Conservation (phyloP, 2,797 vertebrate species). For the Hoplostethus atlanticus region DNA sequence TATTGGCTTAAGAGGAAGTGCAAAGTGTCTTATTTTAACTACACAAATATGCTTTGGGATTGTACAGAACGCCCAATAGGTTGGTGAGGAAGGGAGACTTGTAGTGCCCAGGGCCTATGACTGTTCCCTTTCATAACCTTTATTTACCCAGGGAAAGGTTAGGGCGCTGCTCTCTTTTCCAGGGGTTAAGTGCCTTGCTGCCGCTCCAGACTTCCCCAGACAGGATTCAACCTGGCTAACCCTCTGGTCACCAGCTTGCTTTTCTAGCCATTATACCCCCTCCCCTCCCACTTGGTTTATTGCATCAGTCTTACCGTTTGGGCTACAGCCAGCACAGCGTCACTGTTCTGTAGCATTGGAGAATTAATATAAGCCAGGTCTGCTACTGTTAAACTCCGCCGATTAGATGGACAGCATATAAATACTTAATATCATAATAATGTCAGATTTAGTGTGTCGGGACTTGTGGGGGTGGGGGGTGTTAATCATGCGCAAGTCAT, state of each 20-base stretch:
- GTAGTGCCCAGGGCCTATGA: no score
- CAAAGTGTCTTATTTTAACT: no score
- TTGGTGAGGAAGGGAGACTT: not conserved
- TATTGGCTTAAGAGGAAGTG: no score
- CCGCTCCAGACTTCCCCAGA: no score
- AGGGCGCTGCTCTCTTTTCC: not conserved
- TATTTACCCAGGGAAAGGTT: not conserved
- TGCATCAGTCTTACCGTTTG: not conserved
- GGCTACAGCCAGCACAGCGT: not conserved
- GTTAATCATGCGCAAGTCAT: slow-evolving; percentile 37
- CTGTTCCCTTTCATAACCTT: not conserved
- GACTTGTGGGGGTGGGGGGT: slow-evolving; percentile 31
- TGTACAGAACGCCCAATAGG: not conserved
- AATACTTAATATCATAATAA: slow-evolving; percentile 53
- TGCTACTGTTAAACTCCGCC: not conserved
- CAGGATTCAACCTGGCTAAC: not conserved
- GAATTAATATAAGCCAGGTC: not conserved
- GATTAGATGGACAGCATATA: slow-evolving; percentile 29
- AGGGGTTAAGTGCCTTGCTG: no score
- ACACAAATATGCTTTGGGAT: no score
- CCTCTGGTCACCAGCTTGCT: not conserved
- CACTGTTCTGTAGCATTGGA: slow-evolving; percentile 4
- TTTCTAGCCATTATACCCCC: no score
- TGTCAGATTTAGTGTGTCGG: slow-evolving; percentile 51
- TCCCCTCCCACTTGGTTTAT: not conserved